Evolutionary conservation across 2,888 invertebrate species (phyloP).

Genomic region (Muscina levida): DNA sequence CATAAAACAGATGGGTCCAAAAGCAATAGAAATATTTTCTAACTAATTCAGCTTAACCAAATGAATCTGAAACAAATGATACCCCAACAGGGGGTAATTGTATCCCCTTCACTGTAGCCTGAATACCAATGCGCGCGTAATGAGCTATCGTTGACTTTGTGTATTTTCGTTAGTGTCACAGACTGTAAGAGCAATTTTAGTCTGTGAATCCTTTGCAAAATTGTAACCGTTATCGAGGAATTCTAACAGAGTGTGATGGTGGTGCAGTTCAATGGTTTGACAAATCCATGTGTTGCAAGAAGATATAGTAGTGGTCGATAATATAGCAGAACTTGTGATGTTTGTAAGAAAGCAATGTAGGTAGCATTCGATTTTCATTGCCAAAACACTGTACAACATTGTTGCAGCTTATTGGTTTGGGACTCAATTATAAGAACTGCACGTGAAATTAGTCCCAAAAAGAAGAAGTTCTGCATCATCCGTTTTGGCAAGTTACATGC

Average conservation of each 20-base stretch:
- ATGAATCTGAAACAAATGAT: conserved; percentile 54
- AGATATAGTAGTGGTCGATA: neutral
- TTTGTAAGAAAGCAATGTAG: too few species aligned
- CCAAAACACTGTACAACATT: too few species aligned
- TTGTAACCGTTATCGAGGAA: conserved; percentile 8
- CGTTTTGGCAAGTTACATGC: too few species aligned
- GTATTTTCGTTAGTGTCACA: neutral
- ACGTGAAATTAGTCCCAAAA: too few species aligned
- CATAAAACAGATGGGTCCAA: conserved; percentile 32
- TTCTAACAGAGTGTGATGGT: neutral
- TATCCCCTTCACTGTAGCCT: neutral
- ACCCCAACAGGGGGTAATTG: conserved; percentile 42
- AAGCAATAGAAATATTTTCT: neutral
- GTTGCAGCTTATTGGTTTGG: too few species aligned
- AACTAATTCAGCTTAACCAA: conserved; percentile 49
- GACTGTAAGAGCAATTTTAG: neutral
- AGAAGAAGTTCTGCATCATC: too few species aligned
- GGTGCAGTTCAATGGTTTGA: neutral
- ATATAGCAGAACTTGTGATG: neutral
- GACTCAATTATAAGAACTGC: too few species aligned
- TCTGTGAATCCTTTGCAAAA: neutral
- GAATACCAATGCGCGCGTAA: neutral
- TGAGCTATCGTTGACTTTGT: neutral
- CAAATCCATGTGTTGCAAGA: too few species aligned
- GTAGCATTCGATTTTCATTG: too few species aligned